Conservation (phyloP, 2,797 vertebrate genomes). For the Scomberomorus guttatus region DNA sequence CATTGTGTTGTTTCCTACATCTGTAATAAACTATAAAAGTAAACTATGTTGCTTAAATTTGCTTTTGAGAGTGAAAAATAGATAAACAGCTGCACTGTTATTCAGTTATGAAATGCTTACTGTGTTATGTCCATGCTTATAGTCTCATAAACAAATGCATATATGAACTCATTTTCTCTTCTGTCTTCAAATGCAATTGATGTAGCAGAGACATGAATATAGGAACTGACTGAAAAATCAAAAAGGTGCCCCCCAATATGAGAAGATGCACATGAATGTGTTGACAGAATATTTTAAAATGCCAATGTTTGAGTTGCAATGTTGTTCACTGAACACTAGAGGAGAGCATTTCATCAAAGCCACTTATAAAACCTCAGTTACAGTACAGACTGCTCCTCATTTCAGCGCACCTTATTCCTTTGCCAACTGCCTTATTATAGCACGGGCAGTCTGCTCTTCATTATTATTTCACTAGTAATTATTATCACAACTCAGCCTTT, state of each 20-base stretch:
- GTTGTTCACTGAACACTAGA: constrained; percentile 44
- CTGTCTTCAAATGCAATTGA: not conserved
- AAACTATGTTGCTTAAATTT: not conserved
- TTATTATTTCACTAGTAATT: not conserved
- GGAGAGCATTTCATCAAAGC: constrained; percentile 56
- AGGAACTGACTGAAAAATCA: not conserved
- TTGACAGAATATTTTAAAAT: not conserved
- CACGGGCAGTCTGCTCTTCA: not conserved
- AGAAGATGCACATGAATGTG: not conserved
- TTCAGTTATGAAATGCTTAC: no score
- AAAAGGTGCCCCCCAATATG: no score
- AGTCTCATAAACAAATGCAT: not conserved
- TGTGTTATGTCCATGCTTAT: not conserved
- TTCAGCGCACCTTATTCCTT: not conserved
- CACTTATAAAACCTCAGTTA: not conserved
- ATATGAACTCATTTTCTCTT: not conserved
- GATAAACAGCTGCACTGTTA: not conserved
- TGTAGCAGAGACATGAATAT: not conserved
- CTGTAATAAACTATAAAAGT: no score
- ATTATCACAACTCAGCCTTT: not conserved
- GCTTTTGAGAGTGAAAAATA: not conserved
- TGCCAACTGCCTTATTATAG: not conserved
- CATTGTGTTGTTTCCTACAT: not conserved
- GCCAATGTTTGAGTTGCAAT: constrained; percentile 43
- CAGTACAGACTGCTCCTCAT: not conserved